These are phyloP conservation scores for Acrocyrtus sp. DNA, from an alignment of 2,888 invertebrate species.

Conservation along the genomic window DNA sequence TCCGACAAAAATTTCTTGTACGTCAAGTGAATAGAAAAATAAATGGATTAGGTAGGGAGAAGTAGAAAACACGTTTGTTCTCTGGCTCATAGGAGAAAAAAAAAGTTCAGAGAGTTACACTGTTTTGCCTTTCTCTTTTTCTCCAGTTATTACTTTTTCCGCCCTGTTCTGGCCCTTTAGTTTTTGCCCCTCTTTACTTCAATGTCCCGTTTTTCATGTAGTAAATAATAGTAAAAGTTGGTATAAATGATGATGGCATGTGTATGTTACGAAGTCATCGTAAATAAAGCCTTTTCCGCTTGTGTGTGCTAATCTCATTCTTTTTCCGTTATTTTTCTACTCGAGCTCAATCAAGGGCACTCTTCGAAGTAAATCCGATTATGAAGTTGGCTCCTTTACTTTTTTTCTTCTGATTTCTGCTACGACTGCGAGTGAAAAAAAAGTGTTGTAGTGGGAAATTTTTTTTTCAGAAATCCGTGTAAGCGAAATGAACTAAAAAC, in stretches of 20 bases:
- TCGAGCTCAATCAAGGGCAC: conserved; percentile 44
- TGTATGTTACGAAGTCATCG: conserved; percentile 40
- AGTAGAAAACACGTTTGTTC: conserved; percentile 9
- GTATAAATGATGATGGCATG: conserved; percentile 44
- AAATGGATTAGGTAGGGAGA: conserved; percentile 34
- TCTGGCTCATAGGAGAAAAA: too few species aligned
- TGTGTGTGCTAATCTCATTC: conserved; percentile 47
- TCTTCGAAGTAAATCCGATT: conserved; percentile 43
- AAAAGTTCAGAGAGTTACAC: too few species aligned
- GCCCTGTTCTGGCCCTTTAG: too few species aligned
- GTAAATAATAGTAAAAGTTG: conserved; percentile 39
- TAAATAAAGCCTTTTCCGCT: conserved; percentile 49
- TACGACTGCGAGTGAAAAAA: not conserved
- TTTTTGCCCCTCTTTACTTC: not conserved
- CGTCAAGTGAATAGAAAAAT: conserved; percentile 33
- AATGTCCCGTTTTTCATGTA: not conserved
- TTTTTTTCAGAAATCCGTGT: conserved; percentile 13
- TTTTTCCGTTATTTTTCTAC: conserved; percentile 47
- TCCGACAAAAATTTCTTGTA: conserved; percentile 31
- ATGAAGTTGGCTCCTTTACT: conserved; percentile 39
- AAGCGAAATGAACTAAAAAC: too few species aligned
- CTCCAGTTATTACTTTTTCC: not conserved
- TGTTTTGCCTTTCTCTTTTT: not conserved
- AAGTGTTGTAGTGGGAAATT: too few species aligned
- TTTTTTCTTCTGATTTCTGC: conserved; percentile 14